phyloP scores from a whole-genome alignment of 2,113 vertebrate species.

The Hemichromis elongatus region DNA sequence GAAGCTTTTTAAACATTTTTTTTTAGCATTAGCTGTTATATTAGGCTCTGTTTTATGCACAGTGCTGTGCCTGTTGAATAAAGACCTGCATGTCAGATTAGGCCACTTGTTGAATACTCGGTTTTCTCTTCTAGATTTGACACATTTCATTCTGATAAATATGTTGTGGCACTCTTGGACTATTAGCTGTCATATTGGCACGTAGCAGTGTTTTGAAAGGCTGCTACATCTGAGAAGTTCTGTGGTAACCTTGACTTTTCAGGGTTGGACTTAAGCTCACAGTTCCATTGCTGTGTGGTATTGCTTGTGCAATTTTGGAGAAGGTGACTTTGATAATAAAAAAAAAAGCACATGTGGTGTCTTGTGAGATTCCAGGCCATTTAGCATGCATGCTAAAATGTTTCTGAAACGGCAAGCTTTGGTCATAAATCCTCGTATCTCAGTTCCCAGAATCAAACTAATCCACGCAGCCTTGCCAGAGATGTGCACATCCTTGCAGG shows the following conservation, averaged over 20 bases:
- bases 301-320: background rate
- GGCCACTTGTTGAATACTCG: background rate
- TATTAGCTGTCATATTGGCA: background rate
- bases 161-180: background rate
- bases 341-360: background rate
- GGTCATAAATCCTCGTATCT: background rate
- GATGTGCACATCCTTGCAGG: background rate
- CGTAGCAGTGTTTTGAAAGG: background rate
- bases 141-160: background rate
- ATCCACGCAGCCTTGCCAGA: background rate
- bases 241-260: background rate
- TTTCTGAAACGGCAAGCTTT: background rate
- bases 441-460: background rate
- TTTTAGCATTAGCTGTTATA: background rate
- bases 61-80: background rate
- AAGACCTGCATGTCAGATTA: background rate
- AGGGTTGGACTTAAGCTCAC: fast-evolving
- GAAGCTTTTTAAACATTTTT: background rate
- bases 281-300: background rate
- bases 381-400: background rate
- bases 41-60: background rate
- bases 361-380: background rate
- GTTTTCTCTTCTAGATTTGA: background rate
- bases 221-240: background rate
- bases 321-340: background rate